Percentiles rank a stretch among this genome's conserved stretches.
Evolutionary conservation across 2,113 vertebrate genomes (phyloP).

Genomic region (Malurus alboscapulatus): DNA sequence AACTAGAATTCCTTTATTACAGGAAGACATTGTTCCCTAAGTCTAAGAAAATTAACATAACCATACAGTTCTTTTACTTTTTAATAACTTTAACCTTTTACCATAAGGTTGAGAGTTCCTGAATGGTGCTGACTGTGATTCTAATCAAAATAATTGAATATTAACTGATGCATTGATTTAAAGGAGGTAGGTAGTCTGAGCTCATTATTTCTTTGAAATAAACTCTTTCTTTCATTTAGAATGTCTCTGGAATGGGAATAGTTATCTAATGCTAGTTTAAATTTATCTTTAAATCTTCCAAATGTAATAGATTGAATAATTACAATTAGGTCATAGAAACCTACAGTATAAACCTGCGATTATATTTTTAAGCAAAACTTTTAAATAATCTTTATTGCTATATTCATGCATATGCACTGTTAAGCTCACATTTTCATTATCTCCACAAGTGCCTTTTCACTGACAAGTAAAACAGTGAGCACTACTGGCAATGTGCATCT

Average conservation of each 20-base stretch:
- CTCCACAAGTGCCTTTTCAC: not conserved
- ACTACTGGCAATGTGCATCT: not conserved
- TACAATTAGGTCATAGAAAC: not conserved
- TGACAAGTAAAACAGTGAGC: not conserved
- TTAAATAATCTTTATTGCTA: not conserved
- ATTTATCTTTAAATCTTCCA: not conserved
- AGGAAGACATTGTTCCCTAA: not conserved
- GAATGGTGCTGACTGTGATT: not conserved
- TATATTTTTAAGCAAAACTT: not conserved
- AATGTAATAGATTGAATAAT: not conserved
- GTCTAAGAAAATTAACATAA: not conserved
- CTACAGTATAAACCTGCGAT: not conserved
- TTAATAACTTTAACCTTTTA: conserved; percentile 29
- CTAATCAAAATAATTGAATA: conserved; percentile 25
- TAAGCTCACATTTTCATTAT: not conserved
- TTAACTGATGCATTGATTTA: conserved; percentile 17
- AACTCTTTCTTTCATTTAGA: not conserved
- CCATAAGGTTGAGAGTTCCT: not conserved
- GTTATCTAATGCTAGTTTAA: not conserved
- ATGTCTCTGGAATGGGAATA: not conserved
- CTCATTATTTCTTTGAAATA: not conserved
- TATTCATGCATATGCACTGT: not conserved
- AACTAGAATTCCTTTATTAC: not conserved
- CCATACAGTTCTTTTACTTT: not conserved
- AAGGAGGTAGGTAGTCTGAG: not conserved